phyloP scores from a whole-genome alignment of 2,113 vertebrate genomes.

The Oryzias celebensis region DNA sequence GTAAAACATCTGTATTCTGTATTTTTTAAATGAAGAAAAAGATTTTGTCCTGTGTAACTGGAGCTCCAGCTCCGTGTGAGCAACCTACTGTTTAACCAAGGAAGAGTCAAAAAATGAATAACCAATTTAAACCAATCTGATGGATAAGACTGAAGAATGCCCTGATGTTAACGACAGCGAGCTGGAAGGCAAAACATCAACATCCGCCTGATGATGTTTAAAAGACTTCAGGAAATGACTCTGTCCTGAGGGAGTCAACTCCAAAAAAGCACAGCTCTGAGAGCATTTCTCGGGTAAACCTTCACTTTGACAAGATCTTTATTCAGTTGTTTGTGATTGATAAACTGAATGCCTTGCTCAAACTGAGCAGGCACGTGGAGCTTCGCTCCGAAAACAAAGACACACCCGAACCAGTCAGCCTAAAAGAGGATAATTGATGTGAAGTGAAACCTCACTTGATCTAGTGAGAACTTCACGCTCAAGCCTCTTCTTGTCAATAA shows the following conservation, averaged over 20 bases:
- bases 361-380: not conserved
- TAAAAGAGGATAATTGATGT: conserved; percentile 4
- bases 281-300: too few relatives aligned
- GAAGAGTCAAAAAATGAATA: conserved; percentile 17
- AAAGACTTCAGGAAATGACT: conserved; percentile 62
- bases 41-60: too few relatives aligned
- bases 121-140: conserved; percentile 41
- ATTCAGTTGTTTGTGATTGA: not conserved
- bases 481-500: not conserved
- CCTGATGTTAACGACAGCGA: conserved; percentile 34
- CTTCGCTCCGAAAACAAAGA: conserved; percentile 23
- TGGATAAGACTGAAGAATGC: conserved; percentile 43
- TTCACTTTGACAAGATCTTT: too few relatives aligned
- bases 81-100: conserved; percentile 14
- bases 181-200: conserved; percentile 63
- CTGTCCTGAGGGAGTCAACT: conserved; percentile 42
- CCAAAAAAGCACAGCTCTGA: conserved; percentile 1
- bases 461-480: too few relatives aligned
- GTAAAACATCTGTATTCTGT: too few relatives aligned
- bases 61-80: not conserved
- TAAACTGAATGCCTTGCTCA: not conserved
- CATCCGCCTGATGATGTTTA: conserved; percentile 48
- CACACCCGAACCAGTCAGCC: conserved; percentile 21
- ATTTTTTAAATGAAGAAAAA: too few relatives aligned
- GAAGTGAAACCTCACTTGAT: too few relatives aligned